Evolutionary conservation across 1,140 invertebrate genomes (phyloP), one percentile per base, ranked within the genome.

Genomic region (Himalopsyche phryganea): DNA sequence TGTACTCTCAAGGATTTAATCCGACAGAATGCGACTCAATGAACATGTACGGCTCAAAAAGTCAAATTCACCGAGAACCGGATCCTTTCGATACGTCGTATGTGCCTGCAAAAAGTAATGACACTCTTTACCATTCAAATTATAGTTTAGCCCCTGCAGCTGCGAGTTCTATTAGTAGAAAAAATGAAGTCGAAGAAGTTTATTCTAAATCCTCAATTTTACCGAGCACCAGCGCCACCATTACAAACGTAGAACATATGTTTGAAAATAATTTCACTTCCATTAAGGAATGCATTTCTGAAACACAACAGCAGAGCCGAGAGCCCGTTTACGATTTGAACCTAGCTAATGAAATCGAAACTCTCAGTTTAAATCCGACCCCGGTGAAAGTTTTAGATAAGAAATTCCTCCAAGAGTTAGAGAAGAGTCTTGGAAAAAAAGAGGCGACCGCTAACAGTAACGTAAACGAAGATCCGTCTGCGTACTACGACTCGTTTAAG

Each of bases 41-140:
- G 23, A 28, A 9, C 9, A 28, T 28, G 4, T 28, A 28, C 23
- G 9, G 23, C 9, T 28, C 23, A 9, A 28, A 9, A 9, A 28
- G 9, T 9, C 3, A 28, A 5, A 9, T 3, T 5, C 23, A 17
- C 18, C 58, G 40, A 28, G 50, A 63, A 56, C 32, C 44, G 7
- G 61, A 64, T 53, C 61, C 61, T 28, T 64, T 64, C 44, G 61
- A 64, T 44, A 64, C 61, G 7, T 64, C 61, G 6, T 42, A 64
- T 46, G 45, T 63, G 18, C 23, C 23, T 3, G 9, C 23, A 28
- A 28, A 28, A 9, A 3, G 9, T 28, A 28, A 28, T 9, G 23
- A 28, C 3, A 9, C 23, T 28, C 3, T 9, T 28, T 9, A 28
- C 9, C 4, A 28, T 3, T 5, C 23, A 28, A 28, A 9, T 28